These are phyloP conservation scores for Andrena cerasifolii DNA, from an alignment of 1,140 invertebrate genomes.

Conservation along the genomic window DNA sequence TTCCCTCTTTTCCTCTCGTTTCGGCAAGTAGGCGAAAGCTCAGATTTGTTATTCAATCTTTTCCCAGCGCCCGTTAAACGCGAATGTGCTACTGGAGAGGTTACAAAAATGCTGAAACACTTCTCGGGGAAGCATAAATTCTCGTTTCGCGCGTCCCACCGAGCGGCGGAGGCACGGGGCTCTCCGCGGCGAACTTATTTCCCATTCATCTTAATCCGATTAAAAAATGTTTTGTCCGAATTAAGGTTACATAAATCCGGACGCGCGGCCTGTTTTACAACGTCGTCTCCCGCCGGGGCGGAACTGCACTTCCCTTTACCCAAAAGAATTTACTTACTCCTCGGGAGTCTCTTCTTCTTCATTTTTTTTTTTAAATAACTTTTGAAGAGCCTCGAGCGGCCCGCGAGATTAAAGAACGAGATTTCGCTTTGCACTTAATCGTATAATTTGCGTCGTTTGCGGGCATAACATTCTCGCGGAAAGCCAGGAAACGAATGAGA, in stretches of 20 bases:
- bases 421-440: background rate
- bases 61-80: slow-evolving; percentile 19
- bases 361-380: no score
- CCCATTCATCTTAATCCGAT: slow-evolving; percentile 26
- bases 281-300: background rate
- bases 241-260: slow-evolving; percentile 29
- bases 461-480: background rate
- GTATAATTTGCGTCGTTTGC: background rate
- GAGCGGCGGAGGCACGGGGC: background rate
- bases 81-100: slow-evolving; percentile 15
- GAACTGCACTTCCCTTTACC: background rate
- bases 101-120: slow-evolving; percentile 48
- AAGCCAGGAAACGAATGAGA: background rate
- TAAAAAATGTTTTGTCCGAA: slow-evolving; percentile 25
- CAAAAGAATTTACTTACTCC: background rate
- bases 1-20: background rate
- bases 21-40: background rate
- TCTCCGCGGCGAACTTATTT: background rate
- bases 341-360: background rate
- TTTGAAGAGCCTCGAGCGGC: no score
- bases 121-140: slow-evolving; percentile 27
- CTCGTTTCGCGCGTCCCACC: slow-evolving; percentile 24
- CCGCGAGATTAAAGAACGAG: background rate
- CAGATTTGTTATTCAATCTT: slow-evolving; percentile 39
- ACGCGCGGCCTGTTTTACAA: background rate